phyloP scores from a whole-genome alignment of 2,797 vertebrate genomes.

The Anabas testudineus region DNA sequence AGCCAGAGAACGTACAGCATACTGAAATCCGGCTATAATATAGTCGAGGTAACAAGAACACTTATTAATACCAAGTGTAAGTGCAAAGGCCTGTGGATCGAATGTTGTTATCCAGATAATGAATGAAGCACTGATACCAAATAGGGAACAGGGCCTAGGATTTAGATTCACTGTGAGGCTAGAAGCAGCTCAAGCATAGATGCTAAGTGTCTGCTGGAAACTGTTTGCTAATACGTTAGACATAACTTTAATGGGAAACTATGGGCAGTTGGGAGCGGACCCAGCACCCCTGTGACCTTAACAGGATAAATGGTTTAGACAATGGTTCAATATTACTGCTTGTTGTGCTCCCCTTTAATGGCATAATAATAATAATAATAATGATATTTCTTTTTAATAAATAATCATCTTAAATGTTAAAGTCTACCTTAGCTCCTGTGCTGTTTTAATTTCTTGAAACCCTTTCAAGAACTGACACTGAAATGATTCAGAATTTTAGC shows the following conservation, averaged over 20 bases:
- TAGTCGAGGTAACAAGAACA: not conserved
- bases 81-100: not conserved
- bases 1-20: too few species aligned
- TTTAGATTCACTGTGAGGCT: not conserved
- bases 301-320: too few species aligned
- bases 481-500: constrained; percentile 18
- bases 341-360: too few species aligned
- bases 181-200: not conserved
- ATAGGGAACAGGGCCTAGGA: not conserved
- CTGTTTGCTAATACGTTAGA: too few species aligned
- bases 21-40: not conserved
- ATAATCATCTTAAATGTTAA: too few species aligned
- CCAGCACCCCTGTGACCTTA: too few species aligned
- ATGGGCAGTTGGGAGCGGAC: too few species aligned
- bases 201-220: not conserved
- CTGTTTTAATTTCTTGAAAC: constrained; percentile 15
- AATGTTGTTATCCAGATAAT: not conserved
- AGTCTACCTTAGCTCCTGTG: not conserved
- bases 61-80: not conserved
- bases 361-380: too few species aligned
- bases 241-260: not conserved
- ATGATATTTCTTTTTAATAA: too few species aligned
- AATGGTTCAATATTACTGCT: too few species aligned
- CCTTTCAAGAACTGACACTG: constrained; percentile 21
- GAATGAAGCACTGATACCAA: not conserved